phyloP scores from a whole-genome alignment of 2,888 invertebrate species.

The Notocelia uddmanniana region DNA sequence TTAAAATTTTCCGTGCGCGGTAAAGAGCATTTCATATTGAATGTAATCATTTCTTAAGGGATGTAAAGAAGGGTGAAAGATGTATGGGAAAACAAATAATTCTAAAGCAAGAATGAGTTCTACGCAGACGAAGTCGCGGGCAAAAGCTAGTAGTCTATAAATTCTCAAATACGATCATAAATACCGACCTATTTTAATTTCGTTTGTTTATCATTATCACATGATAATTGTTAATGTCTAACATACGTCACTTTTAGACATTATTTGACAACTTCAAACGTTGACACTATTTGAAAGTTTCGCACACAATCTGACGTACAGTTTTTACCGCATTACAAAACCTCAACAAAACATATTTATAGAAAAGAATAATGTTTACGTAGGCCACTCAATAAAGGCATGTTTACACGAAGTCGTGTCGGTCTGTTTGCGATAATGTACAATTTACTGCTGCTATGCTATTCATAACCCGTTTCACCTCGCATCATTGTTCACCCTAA shows the following conservation, averaged over 20 bases:
- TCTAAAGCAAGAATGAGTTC: too few species aligned
- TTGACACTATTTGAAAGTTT: background rate
- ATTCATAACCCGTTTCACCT: too few species aligned
- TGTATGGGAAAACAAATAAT: too few species aligned
- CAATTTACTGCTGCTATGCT: slow-evolving; percentile 4
- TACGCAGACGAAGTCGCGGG: too few species aligned
- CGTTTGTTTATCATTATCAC: background rate
- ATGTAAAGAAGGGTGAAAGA: too few species aligned
- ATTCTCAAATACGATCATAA: too few species aligned
- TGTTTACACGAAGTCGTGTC: slow-evolving; percentile 10
- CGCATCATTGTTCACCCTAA: too few species aligned
- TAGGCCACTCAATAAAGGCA: slow-evolving; percentile 49
- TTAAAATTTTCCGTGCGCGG: too few species aligned
- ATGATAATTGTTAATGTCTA: background rate
- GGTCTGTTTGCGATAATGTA: slow-evolving; percentile 20
- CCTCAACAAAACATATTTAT: slow-evolving; percentile 35
- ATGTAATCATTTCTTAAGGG: too few species aligned
- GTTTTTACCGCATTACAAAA: background rate
- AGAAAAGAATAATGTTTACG: slow-evolving; percentile 48
- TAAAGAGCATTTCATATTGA: too few species aligned
- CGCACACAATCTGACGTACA: background rate
- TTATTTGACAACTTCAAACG: background rate
- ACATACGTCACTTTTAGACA: background rate
- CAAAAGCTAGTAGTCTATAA: too few species aligned
- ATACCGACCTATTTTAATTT: background rate